A percentile compares a stretch with the other conserved stretches of the same genome.
These are phyloP conservation scores for Drosophila kanapiae DNA, from an alignment of 1,140 invertebrate species.

Conservation along the genomic window DNA sequence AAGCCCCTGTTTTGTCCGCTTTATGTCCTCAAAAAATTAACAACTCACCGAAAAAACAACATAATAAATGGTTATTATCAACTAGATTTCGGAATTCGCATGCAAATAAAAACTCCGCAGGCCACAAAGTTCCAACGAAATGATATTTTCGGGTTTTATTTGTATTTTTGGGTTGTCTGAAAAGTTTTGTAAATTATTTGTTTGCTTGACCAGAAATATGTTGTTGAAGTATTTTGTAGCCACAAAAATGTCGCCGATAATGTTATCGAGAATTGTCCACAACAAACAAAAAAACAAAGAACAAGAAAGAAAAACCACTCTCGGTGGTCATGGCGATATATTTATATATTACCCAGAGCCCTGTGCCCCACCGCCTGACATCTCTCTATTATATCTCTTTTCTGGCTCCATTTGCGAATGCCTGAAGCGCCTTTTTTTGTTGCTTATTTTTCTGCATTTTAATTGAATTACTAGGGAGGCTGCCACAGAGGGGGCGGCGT, in stretches of 20 bases:
- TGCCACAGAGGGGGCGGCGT: constrained; percentile 6
- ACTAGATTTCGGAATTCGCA: constrained; percentile 19
- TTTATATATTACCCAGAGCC: constrained; percentile 3
- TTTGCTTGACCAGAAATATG: constrained; percentile 21
- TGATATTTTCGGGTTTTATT: constrained; percentile 5
- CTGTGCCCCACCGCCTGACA: neutral
- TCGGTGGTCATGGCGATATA: constrained; percentile 33
- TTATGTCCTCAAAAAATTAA: constrained; percentile 27
- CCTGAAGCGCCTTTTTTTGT: constrained; percentile 43
- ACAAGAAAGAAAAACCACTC: constrained; percentile 23
- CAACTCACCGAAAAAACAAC: constrained; percentile 22
- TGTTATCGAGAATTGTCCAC: constrained; percentile 46
- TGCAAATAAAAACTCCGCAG: constrained; percentile 27
- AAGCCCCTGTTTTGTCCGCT: constrained; percentile 7
- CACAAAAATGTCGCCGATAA: constrained; percentile 11
- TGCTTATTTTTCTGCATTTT: constrained; percentile 68
- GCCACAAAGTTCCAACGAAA: constrained; percentile 22
- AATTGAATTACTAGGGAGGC: constrained; percentile 72
- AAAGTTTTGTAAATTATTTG: constrained; percentile 41
- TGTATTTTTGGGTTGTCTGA: constrained; percentile 8
- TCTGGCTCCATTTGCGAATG: constrained; percentile 67
- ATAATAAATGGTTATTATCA: constrained; percentile 44
- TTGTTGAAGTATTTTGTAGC: constrained; percentile 33
- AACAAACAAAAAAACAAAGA: neutral
- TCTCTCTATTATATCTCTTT: constrained; percentile 19